Evolutionary conservation across 2,113 vertebrate species (phyloP).

Genomic region (Callopanchax toddi): DNA sequence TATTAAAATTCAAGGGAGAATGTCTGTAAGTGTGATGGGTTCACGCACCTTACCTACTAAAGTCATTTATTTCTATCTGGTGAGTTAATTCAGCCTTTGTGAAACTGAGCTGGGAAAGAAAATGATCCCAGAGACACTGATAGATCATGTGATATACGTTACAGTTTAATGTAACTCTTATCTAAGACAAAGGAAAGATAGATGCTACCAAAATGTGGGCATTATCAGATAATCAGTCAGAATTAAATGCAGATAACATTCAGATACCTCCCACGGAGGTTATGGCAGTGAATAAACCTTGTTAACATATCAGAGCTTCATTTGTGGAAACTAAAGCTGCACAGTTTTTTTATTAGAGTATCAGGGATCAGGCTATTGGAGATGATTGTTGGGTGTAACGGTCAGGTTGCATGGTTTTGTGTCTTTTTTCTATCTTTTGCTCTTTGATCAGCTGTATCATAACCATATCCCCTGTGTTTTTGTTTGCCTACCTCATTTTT

Average conservation of each 20-base stretch:
- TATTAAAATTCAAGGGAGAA: constrained; percentile 17
- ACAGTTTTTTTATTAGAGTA: neutral
- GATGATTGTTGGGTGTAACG: neutral
- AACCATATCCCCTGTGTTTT: neutral
- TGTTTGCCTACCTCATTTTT: neutral
- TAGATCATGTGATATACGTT: constrained; percentile 54
- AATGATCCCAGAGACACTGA: constrained; percentile 44
- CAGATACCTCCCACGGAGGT: constrained; percentile 16
- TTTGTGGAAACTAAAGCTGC: neutral
- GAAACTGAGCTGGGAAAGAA: constrained; percentile 39
- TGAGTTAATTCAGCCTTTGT: constrained; percentile 59
- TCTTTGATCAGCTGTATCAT: too few species aligned
- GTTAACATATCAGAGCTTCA: neutral
- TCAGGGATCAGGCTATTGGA: neutral
- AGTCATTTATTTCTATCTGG: constrained; percentile 71
- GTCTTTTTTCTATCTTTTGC: neutral
- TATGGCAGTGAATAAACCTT: constrained; percentile 3
- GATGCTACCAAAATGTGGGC: constrained; percentile 34
- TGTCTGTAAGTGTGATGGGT: constrained; percentile 50
- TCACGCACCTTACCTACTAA: constrained; percentile 55
- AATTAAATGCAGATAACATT: constrained; percentile 17
- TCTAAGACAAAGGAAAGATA: constrained; percentile 41
- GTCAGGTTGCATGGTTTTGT: neutral
- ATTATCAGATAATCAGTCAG: constrained; percentile 20
- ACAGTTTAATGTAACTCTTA: constrained; percentile 41